Base-by-base conservation (phyloP, 2,888 invertebrate species). In the Bellardia bayeri region DNA sequence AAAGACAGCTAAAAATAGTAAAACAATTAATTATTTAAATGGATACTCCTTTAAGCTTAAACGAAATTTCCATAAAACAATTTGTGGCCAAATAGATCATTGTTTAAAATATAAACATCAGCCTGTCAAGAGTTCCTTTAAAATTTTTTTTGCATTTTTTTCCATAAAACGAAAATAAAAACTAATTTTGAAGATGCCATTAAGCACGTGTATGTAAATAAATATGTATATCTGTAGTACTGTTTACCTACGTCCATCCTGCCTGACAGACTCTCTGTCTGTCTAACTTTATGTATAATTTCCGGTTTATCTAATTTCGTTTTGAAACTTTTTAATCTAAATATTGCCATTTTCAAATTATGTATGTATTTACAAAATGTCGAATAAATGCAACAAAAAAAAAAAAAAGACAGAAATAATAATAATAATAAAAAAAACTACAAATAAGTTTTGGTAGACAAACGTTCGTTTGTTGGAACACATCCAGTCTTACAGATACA, bases 291-390 rank as follows among this genome's bases (percentile, higher is more conserved):
- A 61, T 85, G 61, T 14, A 85, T 56, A 85, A 85, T 85, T 85
- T 85, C 85, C 85, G 85, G 85, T 85, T 85, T 85, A 81, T 80
- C 85, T 85, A 85, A 85, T 85, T 85, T 85, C 54, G 49, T 85
- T 85, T 81, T 23, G 51, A 75, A 69, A 71, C 63, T 81, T 81
- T 85, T 85, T 81, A 81, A 85, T 85, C 85, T 76, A 81, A 81
- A 85, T 81, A 81, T 85, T 81, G 69, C 75, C 85, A 85, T 80
- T 85, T 85, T 69, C 56, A 76, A 85, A 81, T 85, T 85, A 69
- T 71, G 33, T 30, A 6, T 51, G 13, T 13, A 54, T 75, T 56
- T 75, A 63, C 80, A 85, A 84, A 84, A 79, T 80, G 74, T 54
- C 51, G 74, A 79, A 82, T 61, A 74, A 66, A 68, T 79, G 37